A percentile compares a stretch with the other conserved stretches of the same genome.
These are phyloP conservation scores for Branchellion lobata DNA, from an alignment of 2,888 invertebrate species.

Conservation along the genomic window DNA sequence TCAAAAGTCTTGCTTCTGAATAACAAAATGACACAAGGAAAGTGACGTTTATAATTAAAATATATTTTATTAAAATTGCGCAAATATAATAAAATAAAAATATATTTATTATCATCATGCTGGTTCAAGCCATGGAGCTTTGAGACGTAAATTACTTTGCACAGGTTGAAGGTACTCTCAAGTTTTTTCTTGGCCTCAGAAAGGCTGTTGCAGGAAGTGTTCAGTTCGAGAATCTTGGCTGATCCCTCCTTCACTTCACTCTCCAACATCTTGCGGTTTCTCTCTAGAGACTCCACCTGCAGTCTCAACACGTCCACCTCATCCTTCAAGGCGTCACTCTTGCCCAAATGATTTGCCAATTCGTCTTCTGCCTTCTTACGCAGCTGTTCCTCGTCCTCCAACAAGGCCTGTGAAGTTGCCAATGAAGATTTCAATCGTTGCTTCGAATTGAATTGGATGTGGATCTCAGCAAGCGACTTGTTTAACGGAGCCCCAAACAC, in stretches of 20 bases:
- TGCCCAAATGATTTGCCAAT: conserved; percentile 92
- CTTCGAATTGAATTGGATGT: too few relatives aligned
- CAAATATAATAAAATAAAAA: too few relatives aligned
- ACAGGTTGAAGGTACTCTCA: conserved; percentile 94
- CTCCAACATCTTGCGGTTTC: conserved; percentile 95
- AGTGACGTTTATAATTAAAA: too few relatives aligned
- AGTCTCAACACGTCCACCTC: conserved; percentile 97
- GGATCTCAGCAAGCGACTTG: too few relatives aligned
- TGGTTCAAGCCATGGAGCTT: too few relatives aligned
- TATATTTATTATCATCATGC: too few relatives aligned
- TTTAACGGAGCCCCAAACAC: not conserved
- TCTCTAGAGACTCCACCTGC: conserved; percentile 87
- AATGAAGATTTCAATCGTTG: not conserved
- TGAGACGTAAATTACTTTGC: conserved; percentile 80
- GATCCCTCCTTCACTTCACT: conserved; percentile 95
- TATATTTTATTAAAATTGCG: too few relatives aligned
- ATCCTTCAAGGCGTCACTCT: conserved; percentile 93
- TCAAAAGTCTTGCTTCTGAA: too few relatives aligned
- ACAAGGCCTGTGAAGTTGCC: conserved; percentile 74
- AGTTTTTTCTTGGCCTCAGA: conserved; percentile 98
- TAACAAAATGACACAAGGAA: too few relatives aligned
- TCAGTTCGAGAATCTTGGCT: conserved; percentile 94
- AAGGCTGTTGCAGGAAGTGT: conserved; percentile 88
- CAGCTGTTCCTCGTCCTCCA: conserved; percentile 96
- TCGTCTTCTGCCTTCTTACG: conserved; percentile 97